Evolutionary conservation across 1,140 invertebrate species (phyloP), one percentile per base, ranked within the genome.

Genomic region (Caenorhabditis inopinata): DNA sequence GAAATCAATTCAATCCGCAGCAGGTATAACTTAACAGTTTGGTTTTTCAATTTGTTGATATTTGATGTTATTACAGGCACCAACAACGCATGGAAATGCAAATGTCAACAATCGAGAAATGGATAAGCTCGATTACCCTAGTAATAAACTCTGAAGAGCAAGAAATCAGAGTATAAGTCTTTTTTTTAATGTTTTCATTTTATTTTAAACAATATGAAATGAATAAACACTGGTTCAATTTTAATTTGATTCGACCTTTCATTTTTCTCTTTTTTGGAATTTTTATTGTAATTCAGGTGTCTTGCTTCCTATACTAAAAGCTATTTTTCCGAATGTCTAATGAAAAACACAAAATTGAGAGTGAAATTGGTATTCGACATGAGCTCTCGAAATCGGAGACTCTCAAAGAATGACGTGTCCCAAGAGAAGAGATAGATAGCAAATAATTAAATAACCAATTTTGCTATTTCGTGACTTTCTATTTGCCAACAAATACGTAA

Each of bases 221-320:
- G 23, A 68, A 68, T 68, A 68, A 68, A 68, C 58, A 68, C 58
- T 68, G 58, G 58, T 68, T 42, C 38, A 42, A 42, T 14, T 42
- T 42, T 42, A 42, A 14, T 42, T 42, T 42, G 14, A 7, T 42
- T 7, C 38, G 5, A 42, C 38, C 14, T 5, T 42, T 42, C 6
- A 7, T 7, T 42, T 68, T 42, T 38, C 11, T 42, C 14, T 42
- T 42, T 42, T 42, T 42, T 42, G 38, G 38, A 42, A 42, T 5
- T 42, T 42, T 42, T 42, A 42, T 7, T 42, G 5, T 7, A 42
- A 42, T n/a, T n/a, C n/a, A n/a, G n/a, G n/a, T n/a, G n/a, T n/a
- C n/a, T n/a, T n/a, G n/a, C n/a, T n/a, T n/a, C n/a, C n/a, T n/a
- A n/a, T n/a, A n/a, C n/a, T n/a, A n/a, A n/a, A n/a, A n/a, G n/a